phyloP scores from a whole-genome alignment of 1,140 invertebrate species.

The Tetramorium simillimum region DNA sequence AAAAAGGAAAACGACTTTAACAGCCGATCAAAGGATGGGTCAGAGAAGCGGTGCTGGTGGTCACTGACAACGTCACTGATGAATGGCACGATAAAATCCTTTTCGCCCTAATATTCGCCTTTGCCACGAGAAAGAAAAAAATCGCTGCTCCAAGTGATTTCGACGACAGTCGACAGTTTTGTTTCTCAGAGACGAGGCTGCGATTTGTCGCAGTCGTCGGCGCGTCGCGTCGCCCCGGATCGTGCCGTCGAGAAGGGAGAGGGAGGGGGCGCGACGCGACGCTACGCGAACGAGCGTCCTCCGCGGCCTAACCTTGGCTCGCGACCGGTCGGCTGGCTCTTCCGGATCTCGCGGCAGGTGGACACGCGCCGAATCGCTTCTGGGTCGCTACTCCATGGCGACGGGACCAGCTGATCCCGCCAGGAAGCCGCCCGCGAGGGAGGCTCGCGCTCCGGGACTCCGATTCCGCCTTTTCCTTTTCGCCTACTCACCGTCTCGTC shows the following conservation, averaged over 20 bases:
- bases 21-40: no score
- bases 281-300: background rate
- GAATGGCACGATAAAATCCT: no score
- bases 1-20: no score
- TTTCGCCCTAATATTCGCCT: no score
- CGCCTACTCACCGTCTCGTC: conserved; percentile 2
- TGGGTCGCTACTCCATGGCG: background rate
- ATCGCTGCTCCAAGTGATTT: no score
- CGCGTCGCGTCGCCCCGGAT: background rate
- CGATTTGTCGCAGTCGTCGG: background rate
- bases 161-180: background rate
- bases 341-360: background rate
- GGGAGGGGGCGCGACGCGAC: background rate
- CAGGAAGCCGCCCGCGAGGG: background rate
- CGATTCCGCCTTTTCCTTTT: no score
- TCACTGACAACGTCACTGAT: no score
- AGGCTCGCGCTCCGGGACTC: no score
- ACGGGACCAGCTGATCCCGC: conserved; percentile 14
- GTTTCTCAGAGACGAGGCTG: no score
- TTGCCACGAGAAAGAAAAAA: no score
- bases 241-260: background rate
- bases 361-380: conserved; percentile 43
- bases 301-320: conserved; percentile 46
- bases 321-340: no score
- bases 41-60: no score